phyloP scores from a whole-genome alignment of 1,140 invertebrate genomes.

The Lysiphlebus fabarum region DNA sequence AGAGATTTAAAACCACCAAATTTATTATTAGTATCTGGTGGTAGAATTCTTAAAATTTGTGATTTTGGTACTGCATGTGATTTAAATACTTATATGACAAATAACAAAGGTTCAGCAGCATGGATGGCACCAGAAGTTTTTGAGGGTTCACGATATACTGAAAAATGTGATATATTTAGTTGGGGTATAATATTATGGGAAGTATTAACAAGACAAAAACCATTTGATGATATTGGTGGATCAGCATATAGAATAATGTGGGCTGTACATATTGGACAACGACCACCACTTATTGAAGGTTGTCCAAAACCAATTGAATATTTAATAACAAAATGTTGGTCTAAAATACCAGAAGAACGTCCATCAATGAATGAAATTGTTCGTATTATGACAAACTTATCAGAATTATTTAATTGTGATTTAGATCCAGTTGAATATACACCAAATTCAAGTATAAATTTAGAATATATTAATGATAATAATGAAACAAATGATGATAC shows the following conservation, averaged over 20 bases:
- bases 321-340: slow-evolving; percentile 90
- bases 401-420: slow-evolving; percentile 75
- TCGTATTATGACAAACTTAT: slow-evolving; percentile 71
- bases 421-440: slow-evolving; percentile 68
- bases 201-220: slow-evolving; percentile 83
- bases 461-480: slow-evolving; percentile 9
- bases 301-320: slow-evolving; percentile 86
- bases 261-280: slow-evolving; percentile 84
- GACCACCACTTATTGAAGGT: slow-evolving; percentile 79
- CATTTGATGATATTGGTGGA: slow-evolving; percentile 83
- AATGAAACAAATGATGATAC: slow-evolving; percentile 29
- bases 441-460: slow-evolving; percentile 28
- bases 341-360: slow-evolving; percentile 73
- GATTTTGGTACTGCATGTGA: slow-evolving; percentile 95
- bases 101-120: slow-evolving; percentile 93
- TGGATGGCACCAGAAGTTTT: slow-evolving; percentile 99
- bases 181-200: slow-evolving; percentile 99
- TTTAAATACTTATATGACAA: slow-evolving; percentile 94
- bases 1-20: slow-evolving; percentile 95
- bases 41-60: slow-evolving; percentile 91
- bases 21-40: slow-evolving; percentile 82
- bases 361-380: slow-evolving; percentile 87
- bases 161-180: slow-evolving; percentile 98
- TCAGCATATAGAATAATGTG: slow-evolving; percentile 91
- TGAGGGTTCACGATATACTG: slow-evolving; percentile 82